Base-by-base conservation (phyloP, 2,888 invertebrate genomes). In the Leptarthrus brevirostris region DNA sequence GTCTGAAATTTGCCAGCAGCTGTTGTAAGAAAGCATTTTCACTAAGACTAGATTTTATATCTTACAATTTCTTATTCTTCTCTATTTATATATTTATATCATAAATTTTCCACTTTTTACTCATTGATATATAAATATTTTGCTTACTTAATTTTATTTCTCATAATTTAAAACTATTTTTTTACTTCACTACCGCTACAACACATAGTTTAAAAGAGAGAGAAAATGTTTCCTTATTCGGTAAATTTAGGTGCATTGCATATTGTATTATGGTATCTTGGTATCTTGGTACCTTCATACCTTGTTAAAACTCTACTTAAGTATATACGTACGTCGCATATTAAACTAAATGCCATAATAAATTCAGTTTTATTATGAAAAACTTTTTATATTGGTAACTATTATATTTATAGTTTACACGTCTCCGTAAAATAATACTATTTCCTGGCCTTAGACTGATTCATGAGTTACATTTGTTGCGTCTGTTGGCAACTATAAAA, bases 121-220 rank as follows among this genome's bases (percentile, higher is more conserved):
- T 24, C 64, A 64, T 47, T 64, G 64, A 64, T 64, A 44, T 47
- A 64, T 44, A 64, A 64, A 64, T 64, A 64, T 47, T 64, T 64
- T 61, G 4, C 61, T 61, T 22, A 40, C 34, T 61, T 61, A 20
- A 12, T 61, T 14, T 44, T 64, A 22, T 47, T 49, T 49, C 49
- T 49, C 6, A 3, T 4, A 20, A 6, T 49, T 49, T 44, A 64
- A 64, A 64, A 64, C 64, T 64, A 64, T 36, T 24, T 64, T 40
- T 30, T 3, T 3, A 30, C 44, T 47, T 6, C 44, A 44, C 64
- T 64, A 64, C 44, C n/a, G 44, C 64, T 64, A 64, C 64, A 64
- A 64, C 64, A 64, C 47, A 44, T 64, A 64, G 40, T 64, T 64
- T 64, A 64, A 64, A 64, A 64, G 64, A 64, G 64, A 64, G 64